Conservation (phyloP, 1,140 invertebrate species). For the Platorchestia sp. region DNA sequence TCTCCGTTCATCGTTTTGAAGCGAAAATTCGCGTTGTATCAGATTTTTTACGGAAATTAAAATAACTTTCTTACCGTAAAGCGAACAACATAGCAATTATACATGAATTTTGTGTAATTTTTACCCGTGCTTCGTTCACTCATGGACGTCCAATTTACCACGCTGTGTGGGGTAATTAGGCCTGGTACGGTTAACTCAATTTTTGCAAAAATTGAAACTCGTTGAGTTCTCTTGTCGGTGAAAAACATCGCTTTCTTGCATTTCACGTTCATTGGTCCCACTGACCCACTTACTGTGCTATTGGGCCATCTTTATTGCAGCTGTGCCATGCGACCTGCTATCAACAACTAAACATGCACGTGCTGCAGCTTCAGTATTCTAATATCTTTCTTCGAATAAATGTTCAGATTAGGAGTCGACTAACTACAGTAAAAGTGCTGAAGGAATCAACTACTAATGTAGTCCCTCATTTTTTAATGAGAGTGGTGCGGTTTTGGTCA, state of each 20-base stretch:
- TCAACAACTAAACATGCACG: neutral
- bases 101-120: neutral
- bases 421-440: neutral
- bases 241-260: neutral
- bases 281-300: neutral
- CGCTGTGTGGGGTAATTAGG: neutral
- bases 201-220: too few species aligned
- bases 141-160: neutral
- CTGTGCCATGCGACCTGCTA: neutral
- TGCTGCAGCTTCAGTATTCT: neutral
- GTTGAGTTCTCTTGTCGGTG: too few species aligned
- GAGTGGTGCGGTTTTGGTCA: neutral
- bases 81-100: neutral
- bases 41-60: neutral
- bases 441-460: neutral
- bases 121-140: neutral
- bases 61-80: neutral
- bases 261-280: neutral
- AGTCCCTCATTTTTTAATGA: neutral
- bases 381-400: neutral
- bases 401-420: neutral
- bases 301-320: too few species aligned
- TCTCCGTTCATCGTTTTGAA: neutral
- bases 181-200: too few species aligned
- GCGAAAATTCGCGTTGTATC: neutral